Percentiles rank a stretch among this genome's conserved stretches.
phyloP scores from a whole-genome alignment of 2,113 vertebrate genomes.

The Tragelaphus scriptus region DNA sequence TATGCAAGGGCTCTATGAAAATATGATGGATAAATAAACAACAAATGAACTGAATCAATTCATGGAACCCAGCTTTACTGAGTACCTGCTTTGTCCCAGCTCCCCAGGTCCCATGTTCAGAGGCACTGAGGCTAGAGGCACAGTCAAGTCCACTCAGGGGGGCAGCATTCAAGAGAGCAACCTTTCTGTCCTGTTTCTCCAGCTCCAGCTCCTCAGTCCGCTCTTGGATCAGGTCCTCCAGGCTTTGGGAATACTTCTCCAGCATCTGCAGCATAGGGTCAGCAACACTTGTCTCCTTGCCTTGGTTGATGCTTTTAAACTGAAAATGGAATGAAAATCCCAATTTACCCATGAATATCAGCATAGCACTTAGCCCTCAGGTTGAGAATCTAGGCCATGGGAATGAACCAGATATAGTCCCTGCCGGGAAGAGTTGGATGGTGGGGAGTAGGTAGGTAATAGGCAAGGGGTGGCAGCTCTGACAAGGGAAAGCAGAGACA shows the following conservation, averaged over 20 bases:
- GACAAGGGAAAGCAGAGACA: not conserved
- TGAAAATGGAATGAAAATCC: slow-evolving; percentile 34
- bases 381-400: not conserved
- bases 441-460: not conserved
- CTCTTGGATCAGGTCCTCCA: slow-evolving; percentile 89
- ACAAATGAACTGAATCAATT: not conserved
- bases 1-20: not conserved
- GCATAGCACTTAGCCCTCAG: not conserved
- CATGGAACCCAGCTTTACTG: not conserved
- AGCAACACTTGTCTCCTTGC: slow-evolving; percentile 88
- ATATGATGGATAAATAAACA: not conserved
- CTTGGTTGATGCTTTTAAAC: slow-evolving; percentile 88
- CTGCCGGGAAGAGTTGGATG: not conserved
- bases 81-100: not conserved
- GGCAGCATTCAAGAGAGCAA: slow-evolving; percentile 89
- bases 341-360: not conserved
- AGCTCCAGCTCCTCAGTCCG: slow-evolving; percentile 88
- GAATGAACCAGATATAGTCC: not conserved
- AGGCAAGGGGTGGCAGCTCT: not conserved
- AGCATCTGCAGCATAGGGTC: slow-evolving; percentile 90
- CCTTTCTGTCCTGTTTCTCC: slow-evolving; percentile 87
- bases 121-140: not conserved
- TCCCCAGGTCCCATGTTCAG: not conserved
- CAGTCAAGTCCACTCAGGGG: slow-evolving; percentile 75
- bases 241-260: slow-evolving; percentile 88